Evolutionary conservation across 2,113 vertebrate species (phyloP).

Genomic region (Eptesicus fuscus): DNA sequence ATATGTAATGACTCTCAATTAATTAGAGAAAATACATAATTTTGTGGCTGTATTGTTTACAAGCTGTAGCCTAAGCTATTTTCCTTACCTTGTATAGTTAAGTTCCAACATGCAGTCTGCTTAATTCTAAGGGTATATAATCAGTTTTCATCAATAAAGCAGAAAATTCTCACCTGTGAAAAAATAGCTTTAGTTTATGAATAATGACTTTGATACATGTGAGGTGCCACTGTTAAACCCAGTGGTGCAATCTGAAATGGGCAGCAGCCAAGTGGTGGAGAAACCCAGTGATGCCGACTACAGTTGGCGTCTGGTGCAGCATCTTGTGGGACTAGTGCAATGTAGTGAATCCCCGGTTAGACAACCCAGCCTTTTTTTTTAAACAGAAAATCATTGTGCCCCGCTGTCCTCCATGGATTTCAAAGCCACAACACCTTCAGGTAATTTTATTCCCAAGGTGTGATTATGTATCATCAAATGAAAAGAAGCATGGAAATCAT

Average conservation of each 20-base stretch:
- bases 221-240: neutral
- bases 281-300: neutral
- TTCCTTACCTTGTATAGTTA: neutral
- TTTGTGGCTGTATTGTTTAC: neutral
- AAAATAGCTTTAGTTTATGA: neutral
- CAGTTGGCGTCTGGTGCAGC: neutral
- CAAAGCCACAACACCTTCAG: conserved; percentile 65
- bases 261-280: neutral
- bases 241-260: rapidly evolving
- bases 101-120: neutral
- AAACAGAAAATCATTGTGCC: conserved; percentile 64
- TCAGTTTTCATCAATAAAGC: neutral
- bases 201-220: neutral
- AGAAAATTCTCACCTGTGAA: neutral
- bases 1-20: neutral
- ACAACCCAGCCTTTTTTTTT: conserved; percentile 55
- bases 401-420: conserved; percentile 52
- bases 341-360: neutral
- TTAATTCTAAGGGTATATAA: neutral
- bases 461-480: neutral
- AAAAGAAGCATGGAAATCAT: conserved; percentile 49
- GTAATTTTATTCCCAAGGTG: conserved; percentile 54
- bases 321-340: neutral
- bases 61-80: neutral
- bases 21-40: neutral